Evolutionary conservation across 2,888 invertebrate genomes (phyloP).

Genomic region (Drosophila prostipennis): DNA sequence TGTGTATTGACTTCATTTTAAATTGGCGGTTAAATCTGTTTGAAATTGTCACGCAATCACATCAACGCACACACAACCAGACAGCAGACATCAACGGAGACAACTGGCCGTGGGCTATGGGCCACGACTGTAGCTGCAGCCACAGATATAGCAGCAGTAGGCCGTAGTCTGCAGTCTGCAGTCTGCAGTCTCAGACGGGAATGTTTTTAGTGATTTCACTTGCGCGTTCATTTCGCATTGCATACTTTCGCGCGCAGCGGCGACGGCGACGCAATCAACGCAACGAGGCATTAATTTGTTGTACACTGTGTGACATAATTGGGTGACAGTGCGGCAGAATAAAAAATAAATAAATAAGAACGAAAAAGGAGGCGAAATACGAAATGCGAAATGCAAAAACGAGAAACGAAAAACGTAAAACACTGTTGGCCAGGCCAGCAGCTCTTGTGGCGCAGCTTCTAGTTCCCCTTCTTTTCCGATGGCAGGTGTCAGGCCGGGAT

Average conservation of each 20-base stretch:
- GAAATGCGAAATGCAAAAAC: slow-evolving; percentile 47
- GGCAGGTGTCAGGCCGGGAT: slow-evolving; percentile 39
- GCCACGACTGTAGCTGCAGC: neutral
- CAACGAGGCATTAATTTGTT: slow-evolving; percentile 82
- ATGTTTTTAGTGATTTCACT: slow-evolving; percentile 79
- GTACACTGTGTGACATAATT: slow-evolving; percentile 80
- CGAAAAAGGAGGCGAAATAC: slow-evolving; percentile 43
- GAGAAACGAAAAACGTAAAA: slow-evolving; percentile 13
- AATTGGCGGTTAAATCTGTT: slow-evolving; percentile 81
- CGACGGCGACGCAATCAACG: slow-evolving; percentile 74
- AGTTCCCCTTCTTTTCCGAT: slow-evolving; percentile 12
- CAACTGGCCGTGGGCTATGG: slow-evolving; percentile 13
- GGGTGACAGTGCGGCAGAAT: slow-evolving; percentile 78
- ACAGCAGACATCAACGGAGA: slow-evolving; percentile 42
- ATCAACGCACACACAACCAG: slow-evolving; percentile 48
- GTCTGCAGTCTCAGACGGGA: slow-evolving; percentile 42
- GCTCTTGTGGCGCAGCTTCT: slow-evolving; percentile 19
- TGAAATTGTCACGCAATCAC: slow-evolving; percentile 80
- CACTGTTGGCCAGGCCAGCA: slow-evolving; percentile 31
- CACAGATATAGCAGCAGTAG: slow-evolving; percentile 19
- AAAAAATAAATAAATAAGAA: slow-evolving; percentile 44
- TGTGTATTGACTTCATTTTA: slow-evolving; percentile 80
- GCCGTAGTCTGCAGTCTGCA: slow-evolving; percentile 15
- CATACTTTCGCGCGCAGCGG: slow-evolving; percentile 71
- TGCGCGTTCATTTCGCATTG: slow-evolving; percentile 67